Evolutionary conservation across 1,140 invertebrate genomes (phyloP), one percentile per base, ranked within the genome.

Genomic region (Diabrotica virgifera): DNA sequence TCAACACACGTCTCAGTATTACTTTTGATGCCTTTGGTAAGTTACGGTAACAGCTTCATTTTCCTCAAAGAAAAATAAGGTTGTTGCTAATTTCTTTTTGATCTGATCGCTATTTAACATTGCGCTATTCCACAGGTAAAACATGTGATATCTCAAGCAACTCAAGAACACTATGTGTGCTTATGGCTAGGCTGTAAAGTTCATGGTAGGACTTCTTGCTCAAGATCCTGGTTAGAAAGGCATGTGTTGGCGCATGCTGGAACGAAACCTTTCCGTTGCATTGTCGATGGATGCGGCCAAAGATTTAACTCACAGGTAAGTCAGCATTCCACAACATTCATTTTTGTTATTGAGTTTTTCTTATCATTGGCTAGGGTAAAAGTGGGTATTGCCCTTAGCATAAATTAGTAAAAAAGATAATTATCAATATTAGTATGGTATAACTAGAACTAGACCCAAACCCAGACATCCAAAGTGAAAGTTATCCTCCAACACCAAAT

Each of bases 131-230:
- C n/a, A 55, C 78, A 92, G 90, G 80, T 83, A 55, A 85, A 86
- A 66, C 94, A 96, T 80, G 93, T 96, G 68, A 90, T 92, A 77
- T 84, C 88, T 36, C 94, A 96, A 82, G 88, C 87, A 36, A 88
- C 87, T 0, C 84, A 84, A 57, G 89, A 92, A 76, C 91, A 90
- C 67, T 96, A 92, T 77, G 87, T 93, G 7, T 98, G 95, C 77
- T 85, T 94, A 13, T 98, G 95, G 95, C 85, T 88, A 68, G 91
- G 91, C 6, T 97, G 95, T 82, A 97, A 97, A 80, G 95, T 98
- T n/a, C 94, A 92, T 77, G 91, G 93, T 68, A 89, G 91, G 73
- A 89, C 89, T 12, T 97, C 95, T 0, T 95, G 92, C 78, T 97
- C 94, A 8, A 84, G 91, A 55, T 87, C 91, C 51, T 98, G 95